Percentiles rank a stretch among this genome's conserved stretches.
Evolutionary conservation across 2,888 invertebrate genomes (phyloP).

Genomic region (Macropis europaea): DNA sequence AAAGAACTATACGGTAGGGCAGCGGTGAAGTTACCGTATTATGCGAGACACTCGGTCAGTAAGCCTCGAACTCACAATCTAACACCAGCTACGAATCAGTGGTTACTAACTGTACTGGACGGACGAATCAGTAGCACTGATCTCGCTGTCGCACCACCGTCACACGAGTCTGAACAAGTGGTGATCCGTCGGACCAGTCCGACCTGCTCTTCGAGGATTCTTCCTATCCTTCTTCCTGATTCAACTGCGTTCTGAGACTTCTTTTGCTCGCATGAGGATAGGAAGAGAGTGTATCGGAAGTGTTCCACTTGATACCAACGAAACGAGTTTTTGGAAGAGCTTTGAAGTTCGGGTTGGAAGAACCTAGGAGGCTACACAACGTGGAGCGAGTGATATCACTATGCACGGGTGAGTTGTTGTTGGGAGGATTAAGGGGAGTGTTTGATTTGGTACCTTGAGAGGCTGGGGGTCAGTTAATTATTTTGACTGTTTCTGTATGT

Average conservation of each 20-base stretch:
- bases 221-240: background rate
- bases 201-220: background rate
- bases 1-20: constrained; percentile 67
- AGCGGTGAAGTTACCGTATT: constrained; percentile 47
- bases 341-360: background rate
- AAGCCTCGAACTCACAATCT: constrained; percentile 46
- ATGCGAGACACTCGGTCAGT: constrained; percentile 53
- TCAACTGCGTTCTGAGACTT: background rate
- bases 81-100: constrained; percentile 18
- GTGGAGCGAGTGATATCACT: constrained; percentile 41
- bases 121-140: constrained; percentile 19
- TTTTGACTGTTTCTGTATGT: no score
- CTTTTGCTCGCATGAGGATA: background rate
- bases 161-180: constrained; percentile 2
- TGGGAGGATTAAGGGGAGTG: background rate
- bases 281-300: constrained; percentile 6
- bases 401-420: constrained; percentile 47
- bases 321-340: background rate
- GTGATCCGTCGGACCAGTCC: constrained; percentile 1
- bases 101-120: constrained; percentile 35
- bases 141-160: constrained; percentile 2
- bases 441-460: background rate
- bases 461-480: no score
- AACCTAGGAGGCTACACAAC: constrained; percentile 19
- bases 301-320: background rate